A percentile compares a stretch with the other conserved stretches of the same genome.
Conservation (phyloP, 2,888 invertebrate species). For the Cephonodes hylas region DNA sequence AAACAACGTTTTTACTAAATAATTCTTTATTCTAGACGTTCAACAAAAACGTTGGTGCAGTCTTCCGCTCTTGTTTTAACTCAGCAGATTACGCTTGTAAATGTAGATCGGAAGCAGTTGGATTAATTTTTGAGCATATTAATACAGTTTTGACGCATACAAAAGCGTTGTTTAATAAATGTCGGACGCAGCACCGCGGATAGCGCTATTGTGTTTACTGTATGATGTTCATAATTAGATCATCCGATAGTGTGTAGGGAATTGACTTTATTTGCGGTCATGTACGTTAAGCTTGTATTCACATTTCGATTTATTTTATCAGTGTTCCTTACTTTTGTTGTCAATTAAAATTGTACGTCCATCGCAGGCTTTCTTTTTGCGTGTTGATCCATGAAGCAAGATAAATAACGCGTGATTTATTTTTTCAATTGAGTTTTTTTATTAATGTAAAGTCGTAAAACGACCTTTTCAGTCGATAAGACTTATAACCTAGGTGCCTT, state of each 20-base stretch:
- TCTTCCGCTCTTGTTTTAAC: neutral
- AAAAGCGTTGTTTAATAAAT: neutral
- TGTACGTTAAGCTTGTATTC: neutral
- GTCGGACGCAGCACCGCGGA: neutral
- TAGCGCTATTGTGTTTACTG: slow-evolving; percentile 17
- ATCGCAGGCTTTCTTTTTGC: too few species aligned
- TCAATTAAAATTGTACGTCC: neutral
- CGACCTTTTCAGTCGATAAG: too few species aligned
- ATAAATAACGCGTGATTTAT: too few species aligned
- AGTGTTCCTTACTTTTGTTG: neutral
- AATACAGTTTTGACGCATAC: neutral
- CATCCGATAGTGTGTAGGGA: slow-evolving; percentile 17
- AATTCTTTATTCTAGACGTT: too few species aligned
- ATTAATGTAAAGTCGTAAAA: too few species aligned
- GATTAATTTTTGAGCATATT: neutral
- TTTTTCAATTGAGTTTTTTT: too few species aligned
- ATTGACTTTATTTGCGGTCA: neutral
- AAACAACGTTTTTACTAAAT: too few species aligned
- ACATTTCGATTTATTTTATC: neutral
- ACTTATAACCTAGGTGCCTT: too few species aligned
- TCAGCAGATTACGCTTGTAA: neutral
- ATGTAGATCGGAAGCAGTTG: neutral
- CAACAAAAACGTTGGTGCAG: neutral
- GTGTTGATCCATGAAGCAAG: too few species aligned
- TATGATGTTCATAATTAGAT: slow-evolving; percentile 31